Conservation (phyloP, 2,113 vertebrate species). For the Oryzias woworae region DNA sequence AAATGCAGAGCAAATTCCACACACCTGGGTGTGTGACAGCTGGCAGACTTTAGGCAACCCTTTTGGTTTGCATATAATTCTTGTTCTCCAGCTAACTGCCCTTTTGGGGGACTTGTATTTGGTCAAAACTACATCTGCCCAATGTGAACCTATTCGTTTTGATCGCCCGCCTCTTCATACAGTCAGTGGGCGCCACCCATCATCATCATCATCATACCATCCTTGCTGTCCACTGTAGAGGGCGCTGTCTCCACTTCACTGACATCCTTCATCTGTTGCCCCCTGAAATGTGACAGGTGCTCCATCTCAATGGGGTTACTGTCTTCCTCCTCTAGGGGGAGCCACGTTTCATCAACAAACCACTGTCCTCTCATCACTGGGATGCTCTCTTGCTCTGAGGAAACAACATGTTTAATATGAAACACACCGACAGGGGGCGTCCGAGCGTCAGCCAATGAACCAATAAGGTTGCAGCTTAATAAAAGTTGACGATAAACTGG, state of each 20-base stretch:
- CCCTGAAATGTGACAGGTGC: constrained; percentile 86
- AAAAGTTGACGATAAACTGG: too few species aligned
- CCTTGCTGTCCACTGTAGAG: constrained; percentile 88
- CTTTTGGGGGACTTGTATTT: too few species aligned
- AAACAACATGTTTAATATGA: neutral
- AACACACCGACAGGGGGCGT: too few species aligned
- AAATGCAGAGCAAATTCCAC: too few species aligned
- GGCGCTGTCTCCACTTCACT: constrained; percentile 86
- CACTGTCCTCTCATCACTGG: constrained; percentile 97
- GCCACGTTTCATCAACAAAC: constrained; percentile 96
- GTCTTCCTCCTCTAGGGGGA: constrained; percentile 94
- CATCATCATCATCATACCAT: constrained; percentile 78
- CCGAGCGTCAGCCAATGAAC: too few species aligned
- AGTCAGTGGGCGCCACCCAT: neutral
- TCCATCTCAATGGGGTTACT: constrained; percentile 93
- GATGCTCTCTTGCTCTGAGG: constrained; percentile 89
- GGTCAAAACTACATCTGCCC: too few species aligned
- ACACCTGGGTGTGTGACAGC: too few species aligned
- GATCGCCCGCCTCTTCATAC: neutral
- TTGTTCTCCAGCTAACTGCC: too few species aligned
- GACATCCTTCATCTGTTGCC: constrained; percentile 89
- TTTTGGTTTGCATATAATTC: too few species aligned
- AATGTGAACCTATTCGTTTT: too few species aligned
- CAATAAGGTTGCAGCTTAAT: too few species aligned
- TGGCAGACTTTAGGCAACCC: too few species aligned